phyloP scores from a whole-genome alignment of 1,140 invertebrate species.

The Drosophila varians region DNA sequence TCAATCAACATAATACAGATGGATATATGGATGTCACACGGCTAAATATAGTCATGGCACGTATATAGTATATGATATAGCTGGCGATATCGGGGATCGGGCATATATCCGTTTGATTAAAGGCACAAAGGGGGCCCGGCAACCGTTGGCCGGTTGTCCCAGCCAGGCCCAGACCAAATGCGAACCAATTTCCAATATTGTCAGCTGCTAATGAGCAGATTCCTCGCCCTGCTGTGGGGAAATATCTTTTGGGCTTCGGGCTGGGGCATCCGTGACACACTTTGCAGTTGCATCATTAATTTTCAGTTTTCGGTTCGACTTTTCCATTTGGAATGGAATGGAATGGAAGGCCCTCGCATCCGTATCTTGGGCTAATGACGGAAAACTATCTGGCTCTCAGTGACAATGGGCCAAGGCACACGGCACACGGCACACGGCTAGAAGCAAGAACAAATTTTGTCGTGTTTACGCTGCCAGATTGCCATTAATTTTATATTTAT shows the following conservation, averaged over 20 bases:
- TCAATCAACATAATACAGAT: slow-evolving; percentile 70
- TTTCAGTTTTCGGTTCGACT: slow-evolving; percentile 61
- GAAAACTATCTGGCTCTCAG: slow-evolving; percentile 32
- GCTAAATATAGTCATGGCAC: slow-evolving; percentile 51
- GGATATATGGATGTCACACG: slow-evolving; percentile 47
- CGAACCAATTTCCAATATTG: slow-evolving; percentile 45
- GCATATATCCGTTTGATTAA: slow-evolving; percentile 65
- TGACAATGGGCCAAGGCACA: slow-evolving; percentile 56
- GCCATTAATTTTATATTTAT: slow-evolving; percentile 70
- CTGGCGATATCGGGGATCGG: slow-evolving; percentile 18
- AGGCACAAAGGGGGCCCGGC: slow-evolving; percentile 37
- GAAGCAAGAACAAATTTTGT: slow-evolving; percentile 69
- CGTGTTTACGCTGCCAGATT: slow-evolving; percentile 71
- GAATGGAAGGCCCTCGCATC: slow-evolving; percentile 28
- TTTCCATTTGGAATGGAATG: slow-evolving; percentile 44
- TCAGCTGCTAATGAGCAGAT: slow-evolving; percentile 62
- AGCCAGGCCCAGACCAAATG: slow-evolving; percentile 9
- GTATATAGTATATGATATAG: slow-evolving; percentile 29
- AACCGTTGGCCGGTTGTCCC: slow-evolving; percentile 1
- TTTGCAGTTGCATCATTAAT: slow-evolving; percentile 80
- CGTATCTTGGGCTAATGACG: slow-evolving; percentile 49
- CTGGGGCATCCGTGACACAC: slow-evolving; percentile 67
- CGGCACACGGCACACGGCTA: slow-evolving; percentile 5
- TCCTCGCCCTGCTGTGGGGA: slow-evolving; percentile 24
- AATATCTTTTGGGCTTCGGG: slow-evolving; percentile 22